Evolutionary conservation across 2,797 vertebrate genomes (phyloP).

Genomic region (Coccyzus lansbergi): DNA sequence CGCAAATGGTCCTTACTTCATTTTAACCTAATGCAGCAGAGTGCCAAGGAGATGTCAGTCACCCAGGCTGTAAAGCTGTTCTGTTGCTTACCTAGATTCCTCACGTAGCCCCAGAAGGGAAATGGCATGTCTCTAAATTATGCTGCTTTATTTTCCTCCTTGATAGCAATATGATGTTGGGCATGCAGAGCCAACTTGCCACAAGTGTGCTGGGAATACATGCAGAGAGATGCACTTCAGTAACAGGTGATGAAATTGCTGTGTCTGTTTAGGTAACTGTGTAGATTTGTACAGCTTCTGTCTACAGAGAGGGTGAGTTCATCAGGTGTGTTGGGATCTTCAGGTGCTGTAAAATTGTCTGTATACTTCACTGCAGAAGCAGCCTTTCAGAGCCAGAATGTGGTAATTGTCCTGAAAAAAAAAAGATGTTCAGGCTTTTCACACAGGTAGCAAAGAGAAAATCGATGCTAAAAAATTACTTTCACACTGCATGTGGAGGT

Average conservation of each 20-base stretch:
- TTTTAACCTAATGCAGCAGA: neutral
- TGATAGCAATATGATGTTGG: neutral
- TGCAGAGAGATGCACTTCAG: neutral
- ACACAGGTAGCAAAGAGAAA: neutral
- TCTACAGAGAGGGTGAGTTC: neutral
- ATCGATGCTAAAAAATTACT: neutral
- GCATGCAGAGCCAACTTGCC: neutral
- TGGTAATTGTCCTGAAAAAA: neutral
- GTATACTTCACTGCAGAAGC: neutral
- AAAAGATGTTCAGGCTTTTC: neutral
- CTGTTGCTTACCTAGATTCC: neutral
- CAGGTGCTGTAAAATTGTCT: conserved; percentile 7
- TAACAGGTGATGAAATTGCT: neutral
- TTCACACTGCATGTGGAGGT: neutral
- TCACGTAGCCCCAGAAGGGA: rapidly evolving
- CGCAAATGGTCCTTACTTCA: neutral
- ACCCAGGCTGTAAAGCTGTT: neutral
- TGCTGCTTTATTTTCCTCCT: neutral
- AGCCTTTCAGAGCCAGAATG: neutral
- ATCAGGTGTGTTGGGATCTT: neutral
- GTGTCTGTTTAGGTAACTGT: neutral
- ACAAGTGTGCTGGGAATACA: neutral
- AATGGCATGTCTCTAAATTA: neutral
- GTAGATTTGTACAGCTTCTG: conserved; percentile 1
- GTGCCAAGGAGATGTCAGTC: neutral